These are phyloP conservation scores for Xenopus borealis DNA, from an alignment of 2,113 vertebrate species.

Conservation along the genomic window DNA sequence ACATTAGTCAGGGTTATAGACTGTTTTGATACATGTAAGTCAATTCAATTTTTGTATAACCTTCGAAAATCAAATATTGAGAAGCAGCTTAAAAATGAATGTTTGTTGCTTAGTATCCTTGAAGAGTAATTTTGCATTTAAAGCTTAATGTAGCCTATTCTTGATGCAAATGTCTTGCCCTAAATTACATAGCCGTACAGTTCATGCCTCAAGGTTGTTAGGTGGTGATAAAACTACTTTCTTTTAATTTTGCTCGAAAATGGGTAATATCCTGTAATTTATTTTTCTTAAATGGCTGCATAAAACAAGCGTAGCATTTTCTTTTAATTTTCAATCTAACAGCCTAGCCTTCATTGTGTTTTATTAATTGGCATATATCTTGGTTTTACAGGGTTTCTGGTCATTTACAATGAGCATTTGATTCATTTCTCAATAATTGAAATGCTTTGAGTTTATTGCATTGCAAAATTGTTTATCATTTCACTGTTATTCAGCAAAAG, in stretches of 20 bases:
- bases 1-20: background rate
- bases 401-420: slow-evolving; percentile 24
- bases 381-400: slow-evolving; percentile 29
- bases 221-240: slow-evolving; percentile 37
- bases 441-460: slow-evolving; percentile 18
- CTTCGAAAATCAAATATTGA: background rate
- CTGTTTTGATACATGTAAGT: background rate
- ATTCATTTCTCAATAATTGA: slow-evolving; percentile 27
- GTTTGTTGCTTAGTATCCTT: slow-evolving; percentile 15
- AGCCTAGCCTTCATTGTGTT: slow-evolving; percentile 7
- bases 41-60: background rate
- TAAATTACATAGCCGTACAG: slow-evolving; percentile 36
- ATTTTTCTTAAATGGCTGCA: slow-evolving; percentile 39
- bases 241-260: slow-evolving; percentile 43
- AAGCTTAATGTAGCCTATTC: slow-evolving; percentile 30
- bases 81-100: background rate
- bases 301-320: slow-evolving; percentile 30
- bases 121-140: slow-evolving; percentile 10
- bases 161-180: slow-evolving; percentile 27
- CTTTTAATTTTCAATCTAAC: slow-evolving; percentile 15
- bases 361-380: slow-evolving; percentile 23
- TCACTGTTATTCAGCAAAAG: background rate
- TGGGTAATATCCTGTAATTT: slow-evolving; percentile 36
- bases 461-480: slow-evolving; percentile 25
- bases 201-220: slow-evolving; percentile 34